These are phyloP conservation scores for Zaprionus camerounensis DNA, from an alignment of 1,140 invertebrate species.

Conservation along the genomic window DNA sequence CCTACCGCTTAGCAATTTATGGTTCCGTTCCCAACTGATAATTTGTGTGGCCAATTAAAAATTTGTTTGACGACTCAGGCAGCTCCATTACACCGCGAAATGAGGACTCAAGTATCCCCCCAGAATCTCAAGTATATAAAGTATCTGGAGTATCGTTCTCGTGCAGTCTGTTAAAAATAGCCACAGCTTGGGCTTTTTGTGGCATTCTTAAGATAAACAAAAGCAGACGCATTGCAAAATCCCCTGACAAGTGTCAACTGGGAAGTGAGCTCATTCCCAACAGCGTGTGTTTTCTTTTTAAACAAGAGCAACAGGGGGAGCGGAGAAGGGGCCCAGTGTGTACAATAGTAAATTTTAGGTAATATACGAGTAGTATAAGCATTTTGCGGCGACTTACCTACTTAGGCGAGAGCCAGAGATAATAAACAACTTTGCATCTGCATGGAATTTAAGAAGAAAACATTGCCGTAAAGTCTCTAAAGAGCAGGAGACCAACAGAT, in stretches of 20 bases:
- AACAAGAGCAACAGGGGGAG: constrained; percentile 19
- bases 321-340: background rate
- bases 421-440: constrained; percentile 50
- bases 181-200: background rate
- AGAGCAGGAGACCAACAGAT: background rate
- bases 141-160: background rate
- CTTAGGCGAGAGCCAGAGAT: constrained; percentile 23
- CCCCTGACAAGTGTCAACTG: constrained; percentile 40
- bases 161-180: constrained; percentile 31
- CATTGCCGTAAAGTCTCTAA: constrained; percentile 42
- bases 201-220: constrained; percentile 56
- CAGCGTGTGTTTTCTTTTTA: constrained; percentile 29
- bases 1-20: constrained; percentile 48
- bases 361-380: constrained; percentile 33
- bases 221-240: constrained; percentile 45
- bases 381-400: constrained; percentile 32
- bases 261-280: constrained; percentile 26
- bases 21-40: constrained; percentile 45
- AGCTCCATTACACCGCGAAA: background rate
- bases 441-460: constrained; percentile 30
- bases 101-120: background rate
- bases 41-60: constrained; percentile 62
- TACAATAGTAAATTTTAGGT: constrained; percentile 37
- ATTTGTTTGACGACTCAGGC: constrained; percentile 56
- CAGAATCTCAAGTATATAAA: background rate